phyloP scores from a whole-genome alignment of 2,113 vertebrate species.

The Fukomys damarensis region DNA sequence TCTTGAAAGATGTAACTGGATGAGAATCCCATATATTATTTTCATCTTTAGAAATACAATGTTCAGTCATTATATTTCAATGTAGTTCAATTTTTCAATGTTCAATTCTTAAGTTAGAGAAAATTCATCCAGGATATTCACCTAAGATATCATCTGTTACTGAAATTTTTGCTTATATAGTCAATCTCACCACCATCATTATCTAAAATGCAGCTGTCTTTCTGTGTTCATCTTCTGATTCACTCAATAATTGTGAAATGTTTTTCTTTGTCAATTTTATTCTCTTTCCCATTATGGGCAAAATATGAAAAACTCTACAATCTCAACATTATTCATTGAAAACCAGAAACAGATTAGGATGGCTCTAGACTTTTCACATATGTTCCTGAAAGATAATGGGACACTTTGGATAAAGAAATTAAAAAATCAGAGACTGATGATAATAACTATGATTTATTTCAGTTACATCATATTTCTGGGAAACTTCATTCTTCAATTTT shows the following conservation, averaged over 20 bases:
- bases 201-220: neutral
- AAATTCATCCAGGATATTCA: slow-evolving; percentile 23
- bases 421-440: slow-evolving; percentile 2
- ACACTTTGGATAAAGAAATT: slow-evolving; percentile 15
- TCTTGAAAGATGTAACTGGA: slow-evolving; percentile 21
- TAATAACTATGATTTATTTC: slow-evolving; percentile 35
- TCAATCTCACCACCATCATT: neutral
- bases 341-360: slow-evolving; percentile 17
- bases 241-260: slow-evolving; percentile 20
- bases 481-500: slow-evolving; percentile 50
- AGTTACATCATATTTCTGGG: neutral
- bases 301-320: neutral
- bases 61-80: neutral
- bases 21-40: neutral
- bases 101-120: slow-evolving; percentile 21
- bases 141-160: neutral
- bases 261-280: slow-evolving; percentile 27
- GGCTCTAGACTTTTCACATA: neutral
- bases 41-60: slow-evolving; percentile 27
- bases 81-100: no score
- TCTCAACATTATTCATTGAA: slow-evolving; percentile 28
- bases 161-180: slow-evolving; percentile 43
- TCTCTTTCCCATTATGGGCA: neutral
- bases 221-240: slow-evolving; percentile 52
- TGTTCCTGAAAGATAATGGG: neutral